phyloP scores from a whole-genome alignment of 2,113 vertebrate genomes.

The Bos javanicus region DNA sequence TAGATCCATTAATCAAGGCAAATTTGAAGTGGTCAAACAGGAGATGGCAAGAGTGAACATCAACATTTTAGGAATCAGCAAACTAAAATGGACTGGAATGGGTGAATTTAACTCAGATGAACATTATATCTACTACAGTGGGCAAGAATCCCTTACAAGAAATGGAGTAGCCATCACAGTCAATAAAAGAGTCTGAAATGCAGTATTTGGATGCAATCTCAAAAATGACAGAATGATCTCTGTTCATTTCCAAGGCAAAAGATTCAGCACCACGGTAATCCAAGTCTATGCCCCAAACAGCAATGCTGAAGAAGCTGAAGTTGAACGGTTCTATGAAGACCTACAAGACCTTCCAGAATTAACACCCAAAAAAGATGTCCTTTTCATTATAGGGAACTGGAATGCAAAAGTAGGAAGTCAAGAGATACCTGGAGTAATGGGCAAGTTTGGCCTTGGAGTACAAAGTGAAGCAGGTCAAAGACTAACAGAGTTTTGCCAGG shows the following conservation, averaged over 20 bases:
- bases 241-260: neutral
- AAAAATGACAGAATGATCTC: neutral
- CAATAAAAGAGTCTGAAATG: neutral
- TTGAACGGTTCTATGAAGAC: neutral
- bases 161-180: neutral
- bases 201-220: neutral
- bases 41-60: neutral
- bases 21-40: neutral
- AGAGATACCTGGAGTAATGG: neutral
- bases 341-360: neutral
- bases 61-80: neutral
- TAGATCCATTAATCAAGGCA: neutral
- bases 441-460: neutral
- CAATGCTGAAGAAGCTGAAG: neutral
- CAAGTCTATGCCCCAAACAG: neutral
- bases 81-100: neutral
- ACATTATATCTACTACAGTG: neutral
- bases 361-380: neutral
- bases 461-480: neutral
- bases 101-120: neutral
- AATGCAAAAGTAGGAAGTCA: neutral
- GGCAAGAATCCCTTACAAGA: neutral
- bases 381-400: neutral
- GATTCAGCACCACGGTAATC: neutral
- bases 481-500: neutral